Conservation (phyloP, 2,888 invertebrate species). For the Drosophila gaucha region DNA sequence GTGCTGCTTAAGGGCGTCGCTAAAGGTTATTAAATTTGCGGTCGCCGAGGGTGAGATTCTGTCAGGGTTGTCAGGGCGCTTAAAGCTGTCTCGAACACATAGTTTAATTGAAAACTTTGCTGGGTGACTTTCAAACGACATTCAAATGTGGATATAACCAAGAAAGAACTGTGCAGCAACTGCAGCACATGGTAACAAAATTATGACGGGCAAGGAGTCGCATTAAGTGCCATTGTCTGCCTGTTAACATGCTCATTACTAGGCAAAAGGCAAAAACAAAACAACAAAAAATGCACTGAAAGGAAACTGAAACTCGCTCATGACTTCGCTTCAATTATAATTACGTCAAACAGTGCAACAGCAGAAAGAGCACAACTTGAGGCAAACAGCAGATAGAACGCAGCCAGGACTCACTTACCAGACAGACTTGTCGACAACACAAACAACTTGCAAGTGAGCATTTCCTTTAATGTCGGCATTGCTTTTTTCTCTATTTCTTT, state of each 20-base stretch:
- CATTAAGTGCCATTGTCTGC: constrained; percentile 78
- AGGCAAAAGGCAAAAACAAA: constrained; percentile 44
- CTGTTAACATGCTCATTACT: constrained; percentile 80
- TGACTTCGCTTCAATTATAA: constrained; percentile 82
- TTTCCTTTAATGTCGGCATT: constrained; percentile 75
- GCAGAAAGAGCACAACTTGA: constrained; percentile 76
- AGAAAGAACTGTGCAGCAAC: background rate
- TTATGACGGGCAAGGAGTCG: constrained; percentile 46
- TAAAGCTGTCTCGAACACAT: constrained; percentile 49
- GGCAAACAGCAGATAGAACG: constrained; percentile 69
- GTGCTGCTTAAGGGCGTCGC: constrained; percentile 56
- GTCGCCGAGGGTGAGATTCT: background rate
- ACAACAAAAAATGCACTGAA: constrained; percentile 1
- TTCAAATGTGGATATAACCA: constrained; percentile 49
- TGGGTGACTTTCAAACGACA: constrained; percentile 72
- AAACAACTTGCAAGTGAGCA: constrained; percentile 79
- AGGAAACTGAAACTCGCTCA: constrained; percentile 72
- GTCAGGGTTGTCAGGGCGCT: constrained; percentile 12
- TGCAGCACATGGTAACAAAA: constrained; percentile 55
- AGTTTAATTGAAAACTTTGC: constrained; percentile 57
- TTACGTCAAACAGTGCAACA: constrained; percentile 81
- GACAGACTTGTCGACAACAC: constrained; percentile 60
- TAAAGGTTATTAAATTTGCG: constrained; percentile 56
- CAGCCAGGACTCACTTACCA: constrained; percentile 29
- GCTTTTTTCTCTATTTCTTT: constrained; percentile 46